These are phyloP conservation scores for Lutjanus campechanus DNA, from an alignment of 2,797 vertebrate genomes.

Conservation along the genomic window DNA sequence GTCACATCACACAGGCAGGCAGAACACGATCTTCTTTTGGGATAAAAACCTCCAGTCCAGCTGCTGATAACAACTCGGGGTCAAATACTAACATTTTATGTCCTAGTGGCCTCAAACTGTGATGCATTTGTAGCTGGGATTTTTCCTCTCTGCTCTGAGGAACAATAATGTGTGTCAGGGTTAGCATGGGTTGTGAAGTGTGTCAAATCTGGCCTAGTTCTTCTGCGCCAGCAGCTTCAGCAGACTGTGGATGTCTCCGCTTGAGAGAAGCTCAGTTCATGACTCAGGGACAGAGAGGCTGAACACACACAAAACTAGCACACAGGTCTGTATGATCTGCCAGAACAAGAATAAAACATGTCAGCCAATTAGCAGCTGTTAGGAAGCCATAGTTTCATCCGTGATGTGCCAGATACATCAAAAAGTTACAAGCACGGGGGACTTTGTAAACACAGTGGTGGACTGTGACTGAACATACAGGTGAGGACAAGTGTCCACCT, in stretches of 20 bases:
- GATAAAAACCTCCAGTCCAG: slow-evolving; percentile 26
- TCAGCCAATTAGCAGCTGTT: slow-evolving; percentile 50
- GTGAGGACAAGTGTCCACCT: slow-evolving; percentile 25
- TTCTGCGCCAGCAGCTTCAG: slow-evolving; percentile 81
- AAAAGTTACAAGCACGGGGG: slow-evolving; percentile 9
- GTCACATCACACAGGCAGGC: slow-evolving; percentile 12
- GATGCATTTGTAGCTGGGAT: slow-evolving; percentile 35
- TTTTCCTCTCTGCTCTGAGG: slow-evolving; percentile 46
- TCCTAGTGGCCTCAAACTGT: slow-evolving; percentile 30
- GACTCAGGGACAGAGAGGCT: slow-evolving; percentile 73
- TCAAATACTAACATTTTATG: slow-evolving; percentile 23
- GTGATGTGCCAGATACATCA: slow-evolving; percentile 38
- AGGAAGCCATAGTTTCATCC: slow-evolving; percentile 32
- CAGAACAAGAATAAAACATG: slow-evolving; percentile 22
- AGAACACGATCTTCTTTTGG: slow-evolving; percentile 24
- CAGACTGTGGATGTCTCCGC: slow-evolving; percentile 74
- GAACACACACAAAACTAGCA: slow-evolving; percentile 33
- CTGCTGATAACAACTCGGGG: slow-evolving; percentile 16
- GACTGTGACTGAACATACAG: slow-evolving; percentile 5
- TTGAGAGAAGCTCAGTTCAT: slow-evolving; percentile 74
- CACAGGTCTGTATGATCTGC: slow-evolving; percentile 15
- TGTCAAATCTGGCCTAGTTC: slow-evolving; percentile 87
- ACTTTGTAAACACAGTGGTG: background rate
- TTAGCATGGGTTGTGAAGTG: slow-evolving; percentile 81
- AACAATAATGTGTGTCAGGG: slow-evolving; percentile 71